Evolutionary conservation across 2,113 vertebrate genomes (phyloP).

Genomic region (Jaculus jaculus): DNA sequence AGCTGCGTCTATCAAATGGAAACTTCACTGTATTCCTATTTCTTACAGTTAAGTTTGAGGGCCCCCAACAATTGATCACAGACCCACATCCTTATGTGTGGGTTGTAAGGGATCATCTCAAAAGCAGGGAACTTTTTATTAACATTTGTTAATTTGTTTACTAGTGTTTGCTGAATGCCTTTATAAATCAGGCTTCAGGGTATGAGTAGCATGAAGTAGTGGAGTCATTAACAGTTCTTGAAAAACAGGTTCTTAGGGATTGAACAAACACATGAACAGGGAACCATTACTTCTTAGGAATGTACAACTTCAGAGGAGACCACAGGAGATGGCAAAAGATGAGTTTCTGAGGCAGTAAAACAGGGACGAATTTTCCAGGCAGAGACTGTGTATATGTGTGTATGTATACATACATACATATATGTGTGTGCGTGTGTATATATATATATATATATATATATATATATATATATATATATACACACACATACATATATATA

Average conservation of each 20-base stretch:
- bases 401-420: too few species aligned
- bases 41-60: background rate
- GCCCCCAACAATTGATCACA: background rate
- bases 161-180: background rate
- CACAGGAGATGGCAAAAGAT: background rate
- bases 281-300: background rate
- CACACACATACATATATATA: too few species aligned
- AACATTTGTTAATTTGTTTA: conserved; percentile 28
- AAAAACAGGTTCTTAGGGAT: background rate
- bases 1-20: background rate
- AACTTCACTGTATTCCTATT: background rate
- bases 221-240: background rate
- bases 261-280: background rate
- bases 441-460: too few species aligned
- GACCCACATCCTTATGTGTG: background rate
- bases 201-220: background rate
- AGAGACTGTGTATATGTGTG: too few species aligned
- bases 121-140: conserved; percentile 11
- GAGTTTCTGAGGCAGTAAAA: background rate
- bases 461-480: too few species aligned
- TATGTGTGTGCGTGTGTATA: too few species aligned
- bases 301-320: background rate
- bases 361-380: background rate
- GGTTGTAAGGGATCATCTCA: background rate
- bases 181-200: background rate